These are phyloP conservation scores for Gymnocypris eckloni DNA, from an alignment of 2,797 vertebrate species.

Conservation along the genomic window DNA sequence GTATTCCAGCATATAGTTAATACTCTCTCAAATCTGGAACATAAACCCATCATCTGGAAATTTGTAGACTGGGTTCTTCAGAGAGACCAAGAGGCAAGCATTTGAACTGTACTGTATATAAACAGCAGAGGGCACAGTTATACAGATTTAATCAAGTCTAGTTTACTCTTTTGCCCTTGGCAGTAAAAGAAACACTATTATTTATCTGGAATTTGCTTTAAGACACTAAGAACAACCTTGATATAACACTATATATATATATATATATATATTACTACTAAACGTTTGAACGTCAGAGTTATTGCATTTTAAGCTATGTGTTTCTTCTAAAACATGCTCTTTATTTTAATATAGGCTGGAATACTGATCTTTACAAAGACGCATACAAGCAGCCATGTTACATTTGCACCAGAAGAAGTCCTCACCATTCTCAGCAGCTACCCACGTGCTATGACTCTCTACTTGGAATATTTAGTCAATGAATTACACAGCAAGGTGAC, in stretches of 20 bases:
- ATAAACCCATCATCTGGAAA: slow-evolving; percentile 69
- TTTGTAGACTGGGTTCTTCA: slow-evolving; percentile 74
- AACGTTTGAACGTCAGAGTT: not conserved
- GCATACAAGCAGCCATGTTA: slow-evolving; percentile 51
- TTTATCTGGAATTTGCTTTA: not conserved
- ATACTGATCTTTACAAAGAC: slow-evolving; percentile 73
- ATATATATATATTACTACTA: not conserved
- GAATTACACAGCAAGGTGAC: slow-evolving; percentile 71
- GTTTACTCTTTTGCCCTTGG: not conserved
- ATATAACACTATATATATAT: not conserved
- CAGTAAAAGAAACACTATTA: not conserved
- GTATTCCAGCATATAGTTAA: slow-evolving; percentile 69
- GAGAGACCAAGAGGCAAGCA: slow-evolving; percentile 71
- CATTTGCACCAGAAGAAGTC: slow-evolving; percentile 62
- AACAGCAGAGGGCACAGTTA: slow-evolving; percentile 28
- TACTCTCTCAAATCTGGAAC: slow-evolving; percentile 66
- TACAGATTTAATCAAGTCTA: not conserved
- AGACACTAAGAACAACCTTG: not conserved
- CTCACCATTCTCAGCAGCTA: slow-evolving; percentile 68
- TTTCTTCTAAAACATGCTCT: slow-evolving; percentile 1
- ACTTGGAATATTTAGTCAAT: slow-evolving; percentile 75
- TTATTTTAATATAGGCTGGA: slow-evolving; percentile 69
- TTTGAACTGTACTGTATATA: slow-evolving; percentile 16
- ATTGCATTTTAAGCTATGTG: not conserved
- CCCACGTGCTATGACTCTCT: slow-evolving; percentile 66